Evolutionary conservation across 2,888 invertebrate species (phyloP).

Genomic region (Cerastoderma edule): DNA sequence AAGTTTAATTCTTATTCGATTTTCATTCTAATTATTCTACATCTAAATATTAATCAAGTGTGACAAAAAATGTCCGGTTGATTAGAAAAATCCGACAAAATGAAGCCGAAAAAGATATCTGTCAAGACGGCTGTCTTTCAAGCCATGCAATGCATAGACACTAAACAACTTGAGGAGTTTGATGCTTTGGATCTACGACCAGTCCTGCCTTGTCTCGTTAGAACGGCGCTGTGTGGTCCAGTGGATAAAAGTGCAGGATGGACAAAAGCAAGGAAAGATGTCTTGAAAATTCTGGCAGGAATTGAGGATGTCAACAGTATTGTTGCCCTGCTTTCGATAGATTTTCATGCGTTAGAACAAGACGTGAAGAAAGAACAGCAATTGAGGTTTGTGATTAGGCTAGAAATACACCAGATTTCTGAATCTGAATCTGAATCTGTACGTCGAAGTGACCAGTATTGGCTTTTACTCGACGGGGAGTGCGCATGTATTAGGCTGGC

Average conservation of each 20-base stretch:
- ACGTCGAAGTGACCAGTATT: too few species aligned
- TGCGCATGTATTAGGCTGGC: too few species aligned
- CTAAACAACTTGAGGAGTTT: conserved; percentile 89
- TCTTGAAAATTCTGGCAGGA: conserved; percentile 94
- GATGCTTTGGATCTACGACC: conserved; percentile 93
- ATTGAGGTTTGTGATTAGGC: conserved; percentile 89
- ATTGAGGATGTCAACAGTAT: conserved; percentile 97
- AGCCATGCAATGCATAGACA: conserved; percentile 86
- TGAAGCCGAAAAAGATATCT: conserved; percentile 40
- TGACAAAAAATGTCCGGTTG: background rate
- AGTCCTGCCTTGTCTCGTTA: conserved; percentile 94
- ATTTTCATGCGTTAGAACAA: conserved; percentile 95
- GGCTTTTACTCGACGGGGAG: too few species aligned
- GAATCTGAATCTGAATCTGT: too few species aligned
- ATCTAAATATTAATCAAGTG: conserved; percentile 16
- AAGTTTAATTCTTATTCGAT: too few species aligned
- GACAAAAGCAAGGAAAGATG: conserved; percentile 92
- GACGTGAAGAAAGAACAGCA: conserved; percentile 97
- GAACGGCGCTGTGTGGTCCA: conserved; percentile 95
- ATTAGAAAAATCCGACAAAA: too few species aligned
- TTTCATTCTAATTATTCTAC: too few species aligned
- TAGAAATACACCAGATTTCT: too few species aligned
- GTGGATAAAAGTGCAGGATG: conserved; percentile 93
- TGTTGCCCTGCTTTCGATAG: conserved; percentile 95
- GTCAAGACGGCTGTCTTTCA: conserved; percentile 77